Evolutionary conservation across 2,797 vertebrate species (phyloP).

Genomic region (Denticeps clupeoides): DNA sequence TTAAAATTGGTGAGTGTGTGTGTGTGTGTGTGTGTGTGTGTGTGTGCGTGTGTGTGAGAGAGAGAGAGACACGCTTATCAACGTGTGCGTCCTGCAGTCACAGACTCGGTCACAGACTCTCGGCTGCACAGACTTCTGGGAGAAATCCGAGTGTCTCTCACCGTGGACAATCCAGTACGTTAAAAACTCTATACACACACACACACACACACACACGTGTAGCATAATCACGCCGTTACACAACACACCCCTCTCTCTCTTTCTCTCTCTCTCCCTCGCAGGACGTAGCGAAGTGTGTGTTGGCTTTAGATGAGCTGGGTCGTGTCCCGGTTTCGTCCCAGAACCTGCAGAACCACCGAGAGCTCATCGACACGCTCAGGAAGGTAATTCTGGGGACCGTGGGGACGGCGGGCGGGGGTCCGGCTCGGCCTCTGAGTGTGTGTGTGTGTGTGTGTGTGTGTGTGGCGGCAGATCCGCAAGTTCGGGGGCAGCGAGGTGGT

Average conservation of each 20-base stretch:
- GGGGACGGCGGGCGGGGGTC: slow-evolving; percentile 4
- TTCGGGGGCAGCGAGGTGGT: slow-evolving; percentile 79
- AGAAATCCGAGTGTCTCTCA: slow-evolving; percentile 58
- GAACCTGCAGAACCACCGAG: slow-evolving; percentile 88
- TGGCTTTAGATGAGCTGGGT: slow-evolving; percentile 81
- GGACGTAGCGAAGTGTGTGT: slow-evolving; percentile 67
- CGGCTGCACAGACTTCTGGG: slow-evolving; percentile 58
- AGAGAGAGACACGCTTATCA: background rate
- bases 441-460: slow-evolving; percentile 3
- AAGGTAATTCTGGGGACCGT: too few species aligned
- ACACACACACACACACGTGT: too few species aligned
- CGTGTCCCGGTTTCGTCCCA: slow-evolving; percentile 81
- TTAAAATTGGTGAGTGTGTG: slow-evolving; percentile 9
- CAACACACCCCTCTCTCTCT: too few species aligned
- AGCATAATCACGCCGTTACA: too few species aligned
- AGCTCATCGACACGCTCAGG: slow-evolving; percentile 81
- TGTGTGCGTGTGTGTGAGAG: slow-evolving; percentile 5
- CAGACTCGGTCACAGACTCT: slow-evolving; percentile 42
- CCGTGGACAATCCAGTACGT: slow-evolving; percentile 27
- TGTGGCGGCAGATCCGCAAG: slow-evolving; percentile 72
- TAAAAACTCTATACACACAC: too few species aligned
- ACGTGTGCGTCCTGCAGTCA: slow-evolving; percentile 1
- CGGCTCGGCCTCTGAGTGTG: slow-evolving; percentile 2
- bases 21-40: slow-evolving; percentile 5
- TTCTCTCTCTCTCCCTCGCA: slow-evolving; percentile 12